Evolutionary conservation across 2,888 invertebrate genomes (phyloP).

Genomic region (Diarsia rubi): DNA sequence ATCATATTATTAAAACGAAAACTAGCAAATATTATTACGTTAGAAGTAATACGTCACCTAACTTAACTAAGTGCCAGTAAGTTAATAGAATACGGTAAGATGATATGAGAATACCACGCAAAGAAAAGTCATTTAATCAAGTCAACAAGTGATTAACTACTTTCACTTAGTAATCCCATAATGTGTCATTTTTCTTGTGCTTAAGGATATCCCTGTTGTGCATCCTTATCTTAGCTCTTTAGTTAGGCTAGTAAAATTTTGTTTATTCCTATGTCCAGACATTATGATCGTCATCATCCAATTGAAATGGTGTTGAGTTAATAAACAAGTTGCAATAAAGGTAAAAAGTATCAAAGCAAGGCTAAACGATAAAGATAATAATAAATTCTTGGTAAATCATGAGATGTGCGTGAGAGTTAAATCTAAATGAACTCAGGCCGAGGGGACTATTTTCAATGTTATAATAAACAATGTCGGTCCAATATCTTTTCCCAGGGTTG

Average conservation of each 20-base stretch:
- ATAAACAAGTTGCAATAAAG: conserved; percentile 4
- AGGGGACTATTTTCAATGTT: conserved; percentile 29
- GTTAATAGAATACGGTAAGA: neutral
- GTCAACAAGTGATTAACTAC: neutral
- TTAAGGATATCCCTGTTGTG: no score
- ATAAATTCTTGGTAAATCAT: conserved; percentile 38
- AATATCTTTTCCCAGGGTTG: neutral
- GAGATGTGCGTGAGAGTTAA: conserved; percentile 29
- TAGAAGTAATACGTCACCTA: neutral
- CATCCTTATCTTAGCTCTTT: no score
- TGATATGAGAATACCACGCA: neutral
- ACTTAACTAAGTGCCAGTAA: neutral
- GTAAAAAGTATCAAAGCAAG: conserved; percentile 1
- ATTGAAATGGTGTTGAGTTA: neutral
- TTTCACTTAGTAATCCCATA: neutral
- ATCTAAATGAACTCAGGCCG: conserved; percentile 26
- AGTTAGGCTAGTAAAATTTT: no score
- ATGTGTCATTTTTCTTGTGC: no score
- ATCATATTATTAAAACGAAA: neutral
- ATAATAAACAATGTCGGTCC: neutral
- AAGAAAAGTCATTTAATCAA: neutral
- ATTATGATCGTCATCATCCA: neutral
- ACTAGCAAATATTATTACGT: neutral
- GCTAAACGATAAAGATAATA: conserved; percentile 28
- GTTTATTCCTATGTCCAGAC: no score